These are phyloP conservation scores for Bombyx huttoni DNA, from an alignment of 2,888 invertebrate genomes.

Conservation along the genomic window DNA sequence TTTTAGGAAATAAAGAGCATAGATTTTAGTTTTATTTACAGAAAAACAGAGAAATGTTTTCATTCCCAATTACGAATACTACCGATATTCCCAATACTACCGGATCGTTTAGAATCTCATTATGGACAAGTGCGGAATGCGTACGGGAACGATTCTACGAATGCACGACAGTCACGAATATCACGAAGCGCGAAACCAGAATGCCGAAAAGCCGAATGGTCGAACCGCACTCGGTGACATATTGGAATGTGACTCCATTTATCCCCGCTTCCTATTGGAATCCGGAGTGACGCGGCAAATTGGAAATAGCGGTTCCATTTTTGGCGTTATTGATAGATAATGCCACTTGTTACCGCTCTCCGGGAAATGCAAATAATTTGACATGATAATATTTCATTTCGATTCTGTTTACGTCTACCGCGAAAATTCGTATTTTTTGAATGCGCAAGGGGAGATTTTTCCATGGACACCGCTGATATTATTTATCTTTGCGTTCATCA, in stretches of 20 bases:
- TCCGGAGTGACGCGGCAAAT: constrained; percentile 71
- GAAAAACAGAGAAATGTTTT: neutral
- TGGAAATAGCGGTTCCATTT: constrained; percentile 69
- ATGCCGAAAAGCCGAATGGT: constrained; percentile 60
- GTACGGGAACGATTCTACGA: constrained; percentile 42
- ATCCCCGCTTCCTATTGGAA: constrained; percentile 71
- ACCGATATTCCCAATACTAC: neutral
- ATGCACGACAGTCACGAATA: constrained; percentile 38
- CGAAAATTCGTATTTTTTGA: constrained; percentile 4
- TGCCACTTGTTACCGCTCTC: constrained; percentile 40
- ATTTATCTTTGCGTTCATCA: neutral
- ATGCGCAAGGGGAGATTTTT: neutral
- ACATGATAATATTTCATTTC: constrained; percentile 6
- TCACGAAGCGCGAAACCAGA: constrained; percentile 48
- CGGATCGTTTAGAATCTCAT: constrained; percentile 52
- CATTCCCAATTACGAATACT: neutral
- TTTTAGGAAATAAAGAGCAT: too few species aligned
- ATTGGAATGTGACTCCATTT: constrained; percentile 73
- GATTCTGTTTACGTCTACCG: constrained; percentile 11
- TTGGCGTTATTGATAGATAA: constrained; percentile 63
- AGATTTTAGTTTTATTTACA: neutral
- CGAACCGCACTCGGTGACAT: constrained; percentile 61
- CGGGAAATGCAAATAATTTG: constrained; percentile 4
- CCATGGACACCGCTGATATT: neutral
- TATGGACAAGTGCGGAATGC: constrained; percentile 41